A percentile compares a stretch with the other conserved stretches of the same genome.
Evolutionary conservation across 2,797 vertebrate species (phyloP).

Genomic region (Hippocampus kuda): DNA sequence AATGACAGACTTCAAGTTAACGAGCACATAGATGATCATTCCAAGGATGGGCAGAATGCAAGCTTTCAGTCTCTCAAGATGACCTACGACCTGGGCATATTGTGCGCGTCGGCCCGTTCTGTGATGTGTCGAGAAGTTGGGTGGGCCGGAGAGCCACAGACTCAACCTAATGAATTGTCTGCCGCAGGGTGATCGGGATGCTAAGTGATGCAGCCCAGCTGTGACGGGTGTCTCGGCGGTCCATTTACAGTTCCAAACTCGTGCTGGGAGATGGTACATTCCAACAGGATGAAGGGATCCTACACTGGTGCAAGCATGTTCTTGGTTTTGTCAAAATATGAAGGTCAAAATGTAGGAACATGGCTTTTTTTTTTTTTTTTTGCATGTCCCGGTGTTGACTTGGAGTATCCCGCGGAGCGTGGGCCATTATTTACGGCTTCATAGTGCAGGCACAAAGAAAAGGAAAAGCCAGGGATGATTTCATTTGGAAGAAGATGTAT

Average conservation of each 20-base stretch:
- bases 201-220: constrained; percentile 66
- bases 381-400: constrained; percentile 38
- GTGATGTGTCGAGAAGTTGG: constrained; percentile 69
- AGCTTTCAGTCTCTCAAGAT: constrained; percentile 38
- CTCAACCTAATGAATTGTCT: constrained; percentile 33
- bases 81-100: constrained; percentile 58
- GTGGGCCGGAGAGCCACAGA: constrained; percentile 50
- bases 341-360: constrained; percentile 45
- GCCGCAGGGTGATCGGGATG: constrained; percentile 36
- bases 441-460: constrained; percentile 1
- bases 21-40: constrained; percentile 6
- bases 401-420: constrained; percentile 30
- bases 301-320: constrained; percentile 15
- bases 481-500: background rate
- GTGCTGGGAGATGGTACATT: constrained; percentile 49
- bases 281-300: constrained; percentile 28
- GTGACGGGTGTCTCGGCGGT: constrained; percentile 57
- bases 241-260: constrained; percentile 57
- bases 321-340: constrained; percentile 37
- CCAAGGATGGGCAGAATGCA: constrained; percentile 25
- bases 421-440: constrained; percentile 23
- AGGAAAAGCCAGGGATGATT: background rate
- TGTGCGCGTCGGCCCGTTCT: constrained; percentile 52
- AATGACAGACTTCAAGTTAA: background rate
- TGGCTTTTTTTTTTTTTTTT: constrained; percentile 18